Conservation (phyloP, 2,888 invertebrate genomes). For the Frankliniella intonsa region DNA sequence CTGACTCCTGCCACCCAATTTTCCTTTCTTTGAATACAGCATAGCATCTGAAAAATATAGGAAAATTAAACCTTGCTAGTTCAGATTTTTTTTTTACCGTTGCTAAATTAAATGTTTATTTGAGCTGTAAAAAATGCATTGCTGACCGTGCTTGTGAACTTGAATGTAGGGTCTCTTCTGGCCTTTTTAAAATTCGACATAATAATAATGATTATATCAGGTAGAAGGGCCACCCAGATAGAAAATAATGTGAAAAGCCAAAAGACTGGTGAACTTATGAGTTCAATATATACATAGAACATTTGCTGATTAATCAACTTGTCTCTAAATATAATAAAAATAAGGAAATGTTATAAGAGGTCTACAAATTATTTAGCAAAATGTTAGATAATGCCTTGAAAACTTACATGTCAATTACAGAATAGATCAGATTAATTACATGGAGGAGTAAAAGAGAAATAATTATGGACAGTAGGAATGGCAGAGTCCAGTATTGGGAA, state of each 20-base stretch:
- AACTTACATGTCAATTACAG: conserved; percentile 57
- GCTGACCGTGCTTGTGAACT: background rate
- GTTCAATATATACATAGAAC: conserved; percentile 56
- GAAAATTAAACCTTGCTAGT: background rate
- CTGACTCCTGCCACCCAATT: background rate
- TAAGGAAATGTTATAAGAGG: background rate
- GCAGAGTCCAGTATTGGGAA: conserved; percentile 55
- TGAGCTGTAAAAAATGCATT: background rate
- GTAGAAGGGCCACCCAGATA: conserved; percentile 52
- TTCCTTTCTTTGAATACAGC: conserved; percentile 4
- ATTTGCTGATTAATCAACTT: conserved; percentile 46
- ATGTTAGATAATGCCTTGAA: conserved; percentile 29
- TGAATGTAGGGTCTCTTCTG: background rate
- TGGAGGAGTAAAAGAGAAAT: conserved; percentile 56
- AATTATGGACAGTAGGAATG: conserved; percentile 52
- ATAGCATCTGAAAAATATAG: background rate
- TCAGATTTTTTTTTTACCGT: background rate
- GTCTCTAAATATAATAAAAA: background rate
- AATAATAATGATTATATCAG: conserved; percentile 49
- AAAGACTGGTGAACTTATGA: conserved; percentile 56
- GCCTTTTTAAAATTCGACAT: background rate
- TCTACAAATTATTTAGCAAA: background rate
- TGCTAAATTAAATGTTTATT: background rate
- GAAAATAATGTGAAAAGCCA: conserved; percentile 56
- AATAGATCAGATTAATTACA: conserved; percentile 54